Base-by-base conservation (phyloP, 2,888 invertebrate genomes). In the Dilophus febrilis region DNA sequence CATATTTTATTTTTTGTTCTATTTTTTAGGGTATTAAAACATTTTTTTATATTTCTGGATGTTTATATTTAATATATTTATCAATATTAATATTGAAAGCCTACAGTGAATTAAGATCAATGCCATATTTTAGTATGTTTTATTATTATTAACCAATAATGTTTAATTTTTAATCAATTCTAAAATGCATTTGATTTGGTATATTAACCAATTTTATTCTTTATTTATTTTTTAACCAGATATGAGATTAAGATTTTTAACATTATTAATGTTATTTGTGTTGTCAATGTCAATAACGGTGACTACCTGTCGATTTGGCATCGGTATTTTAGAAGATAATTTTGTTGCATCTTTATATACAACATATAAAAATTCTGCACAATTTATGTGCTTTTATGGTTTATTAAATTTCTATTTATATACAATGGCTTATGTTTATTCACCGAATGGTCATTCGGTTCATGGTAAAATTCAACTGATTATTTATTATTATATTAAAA, bases 371-470 rank as follows among this genome's bases (percentile, higher is more conserved):
- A 91, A 86, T 49, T 92, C 91, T 1, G 88, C 87, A 7, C 88
- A 94, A 48, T 95, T 95, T 64, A 90, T 95, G 82, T 83, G 90
- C 4, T 80, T 91, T 49, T 94, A 94, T 59, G 90, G 91, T 19
- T 68, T 94, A 34, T 70, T 92, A 40, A 95, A 95, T 66, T 86
- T 92, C 59, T 92, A 94, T 60, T 63, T 94, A 47, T 92, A 85
- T 61, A 81, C 85, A 7, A 81, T 94, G 79, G 87, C 91, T 13
- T 94, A 90, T 61, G 81, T 95, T 36, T 95, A 92, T 61, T 83
- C 92, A 1, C 92, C 94, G 1, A 78, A 80, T 19, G 72, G 72
- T 43, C 79, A 77, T 49, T 77, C 84, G 46, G 66, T 82, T 37
- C 85, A 86, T 59, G 88, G 90, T 90, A 65, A 71, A 31, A n/a